These are phyloP conservation scores for Subanguina moxae DNA, from an alignment of 1,140 invertebrate genomes.

Conservation along the genomic window DNA sequence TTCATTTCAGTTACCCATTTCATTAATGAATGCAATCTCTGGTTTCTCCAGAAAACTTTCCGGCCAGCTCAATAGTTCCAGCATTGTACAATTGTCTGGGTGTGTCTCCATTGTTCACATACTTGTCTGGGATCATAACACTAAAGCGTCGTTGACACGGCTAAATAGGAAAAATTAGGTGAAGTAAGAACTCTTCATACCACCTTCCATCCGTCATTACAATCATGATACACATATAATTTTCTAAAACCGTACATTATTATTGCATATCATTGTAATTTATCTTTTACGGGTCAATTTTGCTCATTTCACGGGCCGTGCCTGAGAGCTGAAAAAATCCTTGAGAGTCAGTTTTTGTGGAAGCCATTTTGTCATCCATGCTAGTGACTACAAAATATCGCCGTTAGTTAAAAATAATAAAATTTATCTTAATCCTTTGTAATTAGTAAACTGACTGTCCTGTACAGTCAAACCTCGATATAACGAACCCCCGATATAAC, in stretches of 20 bases:
- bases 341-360: conserved; percentile 39
- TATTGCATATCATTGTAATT: neutral
- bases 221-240: conserved; percentile 52
- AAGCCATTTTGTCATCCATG: conserved; percentile 29
- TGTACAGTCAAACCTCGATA: too few relatives aligned
- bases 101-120: conserved; percentile 43
- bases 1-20: too few relatives aligned
- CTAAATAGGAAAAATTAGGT: conserved; percentile 17
- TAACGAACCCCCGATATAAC: too few relatives aligned
- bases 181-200: neutral
- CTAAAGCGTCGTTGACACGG: conserved; percentile 53
- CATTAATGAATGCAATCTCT: conserved; percentile 51
- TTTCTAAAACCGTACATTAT: neutral
- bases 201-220: conserved; percentile 43
- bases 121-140: conserved; percentile 53
- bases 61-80: conserved; percentile 48
- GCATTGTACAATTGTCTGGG: conserved; percentile 47
- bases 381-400: conserved; percentile 20
- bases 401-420: too few relatives aligned
- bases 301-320: conserved; percentile 47
- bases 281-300: conserved; percentile 54
- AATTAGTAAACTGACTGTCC: too few relatives aligned
- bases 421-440: too few relatives aligned
- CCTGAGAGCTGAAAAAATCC: conserved; percentile 50
- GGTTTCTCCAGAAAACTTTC: conserved; percentile 50